Evolutionary conservation across 2,888 invertebrate genomes (phyloP), one percentile per base, ranked within the genome.

Genomic region (Lymantria dispar): DNA sequence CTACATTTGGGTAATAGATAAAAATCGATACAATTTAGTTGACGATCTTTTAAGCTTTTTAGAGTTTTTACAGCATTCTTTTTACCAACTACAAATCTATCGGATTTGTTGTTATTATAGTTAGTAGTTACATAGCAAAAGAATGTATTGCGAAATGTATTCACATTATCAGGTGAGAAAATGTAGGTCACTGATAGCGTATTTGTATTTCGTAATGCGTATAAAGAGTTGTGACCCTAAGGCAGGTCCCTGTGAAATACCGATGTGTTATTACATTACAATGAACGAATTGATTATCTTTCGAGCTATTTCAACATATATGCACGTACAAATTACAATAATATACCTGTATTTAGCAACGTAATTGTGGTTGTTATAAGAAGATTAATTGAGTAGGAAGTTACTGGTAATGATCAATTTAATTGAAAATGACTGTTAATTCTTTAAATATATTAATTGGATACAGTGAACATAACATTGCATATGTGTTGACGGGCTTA

Each of bases 321-420:
- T 60, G 62, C 74, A 74, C 66, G 72, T 68, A 66, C 48, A 51
- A 59, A 60, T 64, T 64, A 62, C 59, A 68, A 63, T 64, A 58
- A 53, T 39, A 50, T 52, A 54, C 48, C 47, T 54, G 62, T 64
- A 45, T 69, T 64, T 65, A 62, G 61, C 55, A 69, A 68, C 45
- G 45, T 47, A 61, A 60, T 51, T 45, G 52, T 33, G 36, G 47
- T 54, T 58, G 45, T 62, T 56, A 55, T 60, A 56, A 60, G 66
- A 58, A 62, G 9, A 55, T 48, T 58, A 50, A 43, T 55, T 50
- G 47, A 57, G 47, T 49, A 65, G 62, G 64, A 65, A 64, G 56
- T 56, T 47, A 48, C 41, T 47, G 54, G 55, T 54, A 65, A 61
- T 36, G 41, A 48, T 58, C 45, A 54, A 45, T 43, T 60, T 54